Base-by-base conservation (phyloP, 2,888 invertebrate genomes). In the Chalcosyrphus nemorum region DNA sequence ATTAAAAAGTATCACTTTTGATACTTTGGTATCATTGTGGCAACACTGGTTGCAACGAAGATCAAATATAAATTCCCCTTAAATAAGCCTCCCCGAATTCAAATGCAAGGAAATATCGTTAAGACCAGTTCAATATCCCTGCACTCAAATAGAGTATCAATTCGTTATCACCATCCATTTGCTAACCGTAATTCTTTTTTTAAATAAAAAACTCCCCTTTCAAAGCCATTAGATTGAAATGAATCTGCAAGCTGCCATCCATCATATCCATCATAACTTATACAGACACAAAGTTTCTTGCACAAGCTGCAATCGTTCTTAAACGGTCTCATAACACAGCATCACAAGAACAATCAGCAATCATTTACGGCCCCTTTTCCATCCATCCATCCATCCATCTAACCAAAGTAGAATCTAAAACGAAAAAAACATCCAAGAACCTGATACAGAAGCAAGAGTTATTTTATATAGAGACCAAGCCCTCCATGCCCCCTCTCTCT, bases 81-180 rank as follows among this genome's bases (percentile, higher is more conserved):
- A 24, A 4, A 24, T 24, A 24, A 24, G 24, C 4, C 24, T 24
- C 24, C 24, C 2, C 4, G 24, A 24, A 24, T 4, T 2, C 24
- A 24, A 24, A 24, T 24, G 24, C 24, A 24, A 24, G 2, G 24
- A 24, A 24, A 24, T 24, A 24, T 24, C 24, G 4, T 2, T 9
- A 15, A 1, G 45, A 2, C 43, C 9, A 7, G 6, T 7, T 17
- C 13, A 50, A 27, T 24, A 32, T 41, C 17, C 13, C 11, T 56
- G 66, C 68, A 52, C 78, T 70, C 29, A 74, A 81, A 59, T 56
- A 61, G 68, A 47, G 19, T 76, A 65, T 57, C 75, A 35, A 15
- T 21, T 43, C 11, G 57, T 86, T 86, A 86, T 86, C 86, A 72
- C 19, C 19, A 21, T 57, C 81, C 81, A 81, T 81, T 81, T 77